phyloP scores from a whole-genome alignment of 2,888 invertebrate genomes.

The Aphrophora alni region DNA sequence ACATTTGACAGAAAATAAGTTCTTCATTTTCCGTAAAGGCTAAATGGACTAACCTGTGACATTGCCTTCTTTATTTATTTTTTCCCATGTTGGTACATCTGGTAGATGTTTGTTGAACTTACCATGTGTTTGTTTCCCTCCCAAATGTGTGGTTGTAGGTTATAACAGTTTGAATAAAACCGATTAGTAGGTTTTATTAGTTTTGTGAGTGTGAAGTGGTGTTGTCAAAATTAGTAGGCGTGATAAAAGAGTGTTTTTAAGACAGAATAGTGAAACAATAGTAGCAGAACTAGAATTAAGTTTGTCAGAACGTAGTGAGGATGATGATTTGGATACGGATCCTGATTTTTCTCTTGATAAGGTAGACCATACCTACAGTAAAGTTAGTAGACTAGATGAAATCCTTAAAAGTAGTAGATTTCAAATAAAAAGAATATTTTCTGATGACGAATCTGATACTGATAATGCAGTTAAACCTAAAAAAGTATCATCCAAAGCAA shows the following conservation, averaged over 20 bases:
- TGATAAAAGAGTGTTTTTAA: no score
- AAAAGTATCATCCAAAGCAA: not conserved
- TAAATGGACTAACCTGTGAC: constrained; percentile 9
- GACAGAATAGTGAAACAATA: no score
- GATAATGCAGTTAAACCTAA: constrained; percentile 26
- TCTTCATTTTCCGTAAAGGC: not conserved
- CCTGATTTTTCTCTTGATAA: constrained; percentile 7
- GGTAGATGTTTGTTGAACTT: constrained; percentile 3
- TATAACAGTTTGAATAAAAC: no score
- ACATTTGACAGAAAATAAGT: no score
- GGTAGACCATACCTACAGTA: constrained; percentile 15
- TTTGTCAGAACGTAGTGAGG: no score
- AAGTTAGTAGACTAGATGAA: constrained; percentile 15
- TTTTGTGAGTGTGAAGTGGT: no score
- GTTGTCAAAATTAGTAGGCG: no score
- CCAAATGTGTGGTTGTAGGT: not conserved
- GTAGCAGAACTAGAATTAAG: no score
- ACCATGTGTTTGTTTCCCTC: constrained; percentile 18
- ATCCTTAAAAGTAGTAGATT: constrained; percentile 13
- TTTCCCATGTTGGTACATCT: constrained; percentile 10
- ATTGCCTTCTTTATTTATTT: not conserved
- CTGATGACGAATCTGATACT: constrained; percentile 19
- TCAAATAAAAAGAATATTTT: not conserved
- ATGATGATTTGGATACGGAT: not conserved
- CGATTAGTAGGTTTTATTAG: no score